Percentiles rank a stretch among this genome's conserved stretches.
These are phyloP conservation scores for Aphidius ervi DNA, from an alignment of 1,140 invertebrate genomes.

Conservation along the genomic window DNA sequence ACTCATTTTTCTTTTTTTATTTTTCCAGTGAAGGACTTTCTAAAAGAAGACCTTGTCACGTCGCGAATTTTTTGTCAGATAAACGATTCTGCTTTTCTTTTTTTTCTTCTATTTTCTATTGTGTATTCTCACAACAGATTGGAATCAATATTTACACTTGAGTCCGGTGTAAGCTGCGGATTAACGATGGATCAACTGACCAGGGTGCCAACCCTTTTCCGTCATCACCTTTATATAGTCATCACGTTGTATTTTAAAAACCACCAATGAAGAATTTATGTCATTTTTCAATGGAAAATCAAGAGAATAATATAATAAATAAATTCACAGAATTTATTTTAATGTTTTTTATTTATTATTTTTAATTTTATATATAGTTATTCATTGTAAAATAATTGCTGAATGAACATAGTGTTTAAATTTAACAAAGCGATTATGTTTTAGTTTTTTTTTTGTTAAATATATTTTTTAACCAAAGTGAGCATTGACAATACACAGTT, in stretches of 20 bases:
- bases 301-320: too few species aligned
- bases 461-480: too few species aligned
- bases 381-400: too few species aligned
- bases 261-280: background rate
- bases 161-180: conserved; percentile 36
- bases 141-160: conserved; percentile 49
- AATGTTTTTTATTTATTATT: too few species aligned
- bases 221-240: too few species aligned
- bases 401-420: too few species aligned
- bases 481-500: too few species aligned
- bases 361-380: too few species aligned
- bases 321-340: too few species aligned
- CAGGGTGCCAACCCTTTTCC: conserved; percentile 5
- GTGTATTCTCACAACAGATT: conserved; percentile 35
- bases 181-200: conserved; percentile 35
- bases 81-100: conserved; percentile 1
- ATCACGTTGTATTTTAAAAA: background rate
- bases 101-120: conserved; percentile 27
- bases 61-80: background rate
- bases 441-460: too few species aligned
- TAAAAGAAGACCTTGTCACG: background rate
- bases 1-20: background rate
- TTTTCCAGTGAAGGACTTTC: conserved; percentile 1
- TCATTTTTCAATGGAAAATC: too few species aligned
- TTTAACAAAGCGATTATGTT: too few species aligned